Percentiles rank a stretch among this genome's conserved stretches.
Evolutionary conservation across 2,113 vertebrate genomes (phyloP).

Genomic region (Telmatochromis brichardi): DNA sequence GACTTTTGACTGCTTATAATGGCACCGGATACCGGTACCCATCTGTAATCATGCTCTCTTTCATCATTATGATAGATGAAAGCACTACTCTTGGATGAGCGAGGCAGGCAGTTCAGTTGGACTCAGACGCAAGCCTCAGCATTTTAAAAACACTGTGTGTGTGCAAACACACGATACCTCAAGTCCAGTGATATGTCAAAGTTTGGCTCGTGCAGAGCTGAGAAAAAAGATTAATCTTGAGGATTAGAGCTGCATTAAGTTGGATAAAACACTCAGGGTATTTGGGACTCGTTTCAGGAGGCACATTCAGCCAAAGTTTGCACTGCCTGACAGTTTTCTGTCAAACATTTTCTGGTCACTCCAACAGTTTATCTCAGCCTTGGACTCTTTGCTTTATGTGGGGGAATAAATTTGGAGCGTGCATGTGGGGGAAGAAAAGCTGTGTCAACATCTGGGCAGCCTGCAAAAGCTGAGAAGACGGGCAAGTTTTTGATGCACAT

Average conservation of each 20-base stretch:
- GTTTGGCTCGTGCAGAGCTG: not conserved
- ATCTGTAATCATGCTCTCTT: not conserved
- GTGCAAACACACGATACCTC: not conserved
- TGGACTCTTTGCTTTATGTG: not conserved
- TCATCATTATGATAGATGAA: constrained; percentile 18
- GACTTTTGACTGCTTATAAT: too few relatives aligned
- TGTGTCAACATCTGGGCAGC: too few relatives aligned
- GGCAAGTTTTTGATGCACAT: not conserved
- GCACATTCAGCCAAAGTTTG: too few relatives aligned
- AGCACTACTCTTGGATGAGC: constrained; percentile 17
- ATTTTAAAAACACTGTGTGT: not conserved
- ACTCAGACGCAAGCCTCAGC: not conserved
- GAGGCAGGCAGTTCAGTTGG: not conserved
- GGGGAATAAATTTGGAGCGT: not conserved
- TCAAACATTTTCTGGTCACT: not conserved
- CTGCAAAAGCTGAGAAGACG: not conserved
- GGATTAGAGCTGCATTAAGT: too few relatives aligned
- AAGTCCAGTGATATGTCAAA: not conserved
- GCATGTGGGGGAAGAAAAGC: not conserved
- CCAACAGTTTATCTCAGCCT: not conserved
- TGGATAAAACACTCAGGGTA: too few relatives aligned
- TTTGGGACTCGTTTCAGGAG: too few relatives aligned
- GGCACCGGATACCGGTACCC: too few relatives aligned
- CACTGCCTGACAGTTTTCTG: too few relatives aligned
- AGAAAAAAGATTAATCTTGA: not conserved